Conservation (phyloP, 2,888 invertebrate species). For the Latheticus oryzae region DNA sequence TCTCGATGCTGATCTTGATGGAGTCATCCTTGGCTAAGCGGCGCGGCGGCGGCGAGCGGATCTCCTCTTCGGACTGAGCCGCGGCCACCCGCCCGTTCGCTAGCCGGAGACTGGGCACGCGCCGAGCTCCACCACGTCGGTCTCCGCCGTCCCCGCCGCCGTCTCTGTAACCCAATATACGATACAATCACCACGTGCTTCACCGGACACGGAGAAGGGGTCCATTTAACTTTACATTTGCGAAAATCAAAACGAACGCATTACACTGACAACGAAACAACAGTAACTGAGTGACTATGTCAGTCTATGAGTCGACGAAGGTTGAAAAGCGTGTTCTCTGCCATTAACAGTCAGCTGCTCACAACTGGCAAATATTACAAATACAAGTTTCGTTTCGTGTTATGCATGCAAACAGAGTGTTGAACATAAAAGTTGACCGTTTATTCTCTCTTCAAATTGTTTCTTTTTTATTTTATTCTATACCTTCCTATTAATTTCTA, state of each 20-base stretch:
- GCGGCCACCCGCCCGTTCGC: conserved; percentile 75
- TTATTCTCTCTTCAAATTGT: too few species aligned
- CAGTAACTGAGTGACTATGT: conserved; percentile 1
- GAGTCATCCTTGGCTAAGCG: conserved; percentile 75
- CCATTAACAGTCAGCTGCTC: too few species aligned
- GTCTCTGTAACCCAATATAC: conserved; percentile 52
- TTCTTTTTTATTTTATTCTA: too few species aligned
- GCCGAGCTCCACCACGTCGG: conserved; percentile 67
- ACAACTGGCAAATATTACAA: too few species aligned
- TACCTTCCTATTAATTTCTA: too few species aligned
- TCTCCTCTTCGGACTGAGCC: conserved; percentile 70
- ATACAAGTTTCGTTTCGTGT: too few species aligned
- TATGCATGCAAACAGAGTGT: too few species aligned
- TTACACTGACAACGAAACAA: too few species aligned
- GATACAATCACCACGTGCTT: conserved; percentile 47
- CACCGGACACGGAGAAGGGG: conserved; percentile 39
- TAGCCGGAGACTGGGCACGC: conserved; percentile 79
- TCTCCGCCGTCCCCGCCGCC: conserved; percentile 56
- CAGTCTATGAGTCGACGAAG: not conserved
- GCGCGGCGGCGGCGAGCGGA: conserved; percentile 68
- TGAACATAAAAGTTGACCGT: too few species aligned
- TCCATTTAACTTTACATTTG: too few species aligned
- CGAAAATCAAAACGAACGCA: too few species aligned
- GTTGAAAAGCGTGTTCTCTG: not conserved
- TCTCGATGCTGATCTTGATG: conserved; percentile 84